phyloP scores from a whole-genome alignment of 2,797 vertebrate genomes.

The Acrocephalus scirpaceus region DNA sequence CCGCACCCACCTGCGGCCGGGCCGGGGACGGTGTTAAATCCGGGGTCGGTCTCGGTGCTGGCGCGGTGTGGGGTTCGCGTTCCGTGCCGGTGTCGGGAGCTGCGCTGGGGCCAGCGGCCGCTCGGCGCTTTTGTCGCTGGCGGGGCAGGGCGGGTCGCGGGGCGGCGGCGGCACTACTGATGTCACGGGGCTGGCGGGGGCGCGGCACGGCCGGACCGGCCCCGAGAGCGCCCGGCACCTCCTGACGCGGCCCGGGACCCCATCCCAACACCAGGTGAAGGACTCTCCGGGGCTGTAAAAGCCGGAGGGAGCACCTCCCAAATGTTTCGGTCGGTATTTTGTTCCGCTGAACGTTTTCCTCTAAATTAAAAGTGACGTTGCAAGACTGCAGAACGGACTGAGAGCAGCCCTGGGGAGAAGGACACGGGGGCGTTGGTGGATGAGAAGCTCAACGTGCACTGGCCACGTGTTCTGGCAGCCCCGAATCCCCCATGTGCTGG shows the following conservation, averaged over 20 bases:
- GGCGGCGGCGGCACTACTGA: background rate
- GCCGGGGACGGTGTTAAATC: background rate
- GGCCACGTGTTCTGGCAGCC: background rate
- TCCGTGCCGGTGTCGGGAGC: background rate
- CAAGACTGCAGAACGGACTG: background rate
- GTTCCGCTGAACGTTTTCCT: background rate
- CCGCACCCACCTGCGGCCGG: conserved; percentile 22
- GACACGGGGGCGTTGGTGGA: background rate
- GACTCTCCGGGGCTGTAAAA: background rate
- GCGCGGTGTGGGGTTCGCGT: too few species aligned
- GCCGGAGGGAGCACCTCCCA: background rate
- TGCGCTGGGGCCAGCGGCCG: background rate
- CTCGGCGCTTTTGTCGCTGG: conserved; percentile 14
- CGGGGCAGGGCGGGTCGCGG: background rate
- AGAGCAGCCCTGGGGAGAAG: background rate
- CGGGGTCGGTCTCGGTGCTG: background rate
- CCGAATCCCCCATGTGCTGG: background rate
- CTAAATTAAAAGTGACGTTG: background rate
- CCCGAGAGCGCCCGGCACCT: too few species aligned
- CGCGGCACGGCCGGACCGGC: background rate
- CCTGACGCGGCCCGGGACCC: fast-evolving
- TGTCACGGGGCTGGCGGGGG: background rate
- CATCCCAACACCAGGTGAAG: background rate
- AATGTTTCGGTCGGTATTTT: background rate
- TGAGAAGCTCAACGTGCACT: background rate